Conservation (phyloP, 2,888 invertebrate genomes). For the Sinopyrophorus schimmeli region DNA sequence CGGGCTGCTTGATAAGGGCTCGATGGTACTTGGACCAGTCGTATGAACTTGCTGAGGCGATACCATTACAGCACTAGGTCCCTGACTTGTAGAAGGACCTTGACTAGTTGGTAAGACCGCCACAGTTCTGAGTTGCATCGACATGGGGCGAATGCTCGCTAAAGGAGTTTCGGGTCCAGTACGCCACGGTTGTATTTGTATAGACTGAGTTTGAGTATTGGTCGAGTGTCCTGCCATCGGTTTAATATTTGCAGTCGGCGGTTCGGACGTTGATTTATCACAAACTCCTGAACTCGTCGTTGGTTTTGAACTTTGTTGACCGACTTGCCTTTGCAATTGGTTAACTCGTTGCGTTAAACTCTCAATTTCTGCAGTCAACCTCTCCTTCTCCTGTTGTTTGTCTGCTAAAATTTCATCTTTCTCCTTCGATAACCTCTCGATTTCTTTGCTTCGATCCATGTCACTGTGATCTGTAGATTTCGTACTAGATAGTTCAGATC, state of each 20-base stretch:
- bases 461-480: conserved; percentile 11
- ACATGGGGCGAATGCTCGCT: conserved; percentile 92
- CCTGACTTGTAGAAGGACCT: conserved; percentile 48
- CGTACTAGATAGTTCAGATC: conserved; percentile 57
- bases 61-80: conserved; percentile 59
- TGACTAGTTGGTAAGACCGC: conserved; percentile 77
- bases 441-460: conserved; percentile 53
- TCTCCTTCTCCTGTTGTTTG: conserved; percentile 73
- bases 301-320: conserved; percentile 69
- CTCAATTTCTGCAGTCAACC: conserved; percentile 68
- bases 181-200: conserved; percentile 68
- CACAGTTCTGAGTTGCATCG: conserved; percentile 68
- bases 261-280: conserved; percentile 61
- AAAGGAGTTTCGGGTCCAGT: conserved; percentile 79
- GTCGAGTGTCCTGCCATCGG: conserved; percentile 77
- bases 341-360: conserved; percentile 66
- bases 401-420: conserved; percentile 60
- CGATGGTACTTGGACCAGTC: conserved; percentile 55
- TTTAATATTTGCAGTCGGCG: conserved; percentile 89
- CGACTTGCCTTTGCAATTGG: conserved; percentile 58
- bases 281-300: conserved; percentile 68
- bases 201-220: conserved; percentile 57
- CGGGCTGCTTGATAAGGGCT: conserved; percentile 68
- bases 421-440: conserved; percentile 68
- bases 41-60: conserved; percentile 66